These are phyloP conservation scores for Araneus ventricosus DNA, from an alignment of 1,140 invertebrate genomes.

Conservation along the genomic window DNA sequence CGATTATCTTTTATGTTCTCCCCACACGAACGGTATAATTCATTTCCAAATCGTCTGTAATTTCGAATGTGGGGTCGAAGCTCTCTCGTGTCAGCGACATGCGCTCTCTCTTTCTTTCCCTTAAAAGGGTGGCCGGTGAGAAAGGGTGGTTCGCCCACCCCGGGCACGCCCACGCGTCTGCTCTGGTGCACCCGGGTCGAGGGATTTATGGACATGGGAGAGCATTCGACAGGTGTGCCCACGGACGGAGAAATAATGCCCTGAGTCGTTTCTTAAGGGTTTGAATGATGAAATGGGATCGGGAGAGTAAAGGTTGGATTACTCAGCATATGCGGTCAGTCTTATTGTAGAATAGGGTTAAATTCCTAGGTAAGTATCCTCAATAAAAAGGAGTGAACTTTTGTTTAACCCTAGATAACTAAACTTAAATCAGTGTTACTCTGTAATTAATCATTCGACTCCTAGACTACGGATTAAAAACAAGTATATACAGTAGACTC, in stretches of 20 bases:
- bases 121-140: background rate
- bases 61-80: background rate
- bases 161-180: background rate
- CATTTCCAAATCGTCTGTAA: background rate
- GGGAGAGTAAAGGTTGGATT: background rate
- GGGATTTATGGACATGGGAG: conserved; percentile 9
- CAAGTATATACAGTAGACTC: too few relatives aligned
- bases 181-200: background rate
- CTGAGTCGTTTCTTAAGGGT: background rate
- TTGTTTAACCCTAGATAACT: too few relatives aligned
- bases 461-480: too few relatives aligned
- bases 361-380: too few relatives aligned
- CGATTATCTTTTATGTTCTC: background rate
- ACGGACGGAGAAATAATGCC: background rate
- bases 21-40: background rate
- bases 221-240: background rate
- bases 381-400: too few relatives aligned
- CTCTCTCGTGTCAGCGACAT: background rate
- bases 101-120: background rate
- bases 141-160: background rate
- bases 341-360: too few relatives aligned
- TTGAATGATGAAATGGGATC: background rate
- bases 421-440: too few relatives aligned
- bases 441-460: too few relatives aligned
- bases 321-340: background rate